A percentile compares a stretch with the other conserved stretches of the same genome.
phyloP scores from a whole-genome alignment of 2,797 vertebrate species.

The Falco columbarius region DNA sequence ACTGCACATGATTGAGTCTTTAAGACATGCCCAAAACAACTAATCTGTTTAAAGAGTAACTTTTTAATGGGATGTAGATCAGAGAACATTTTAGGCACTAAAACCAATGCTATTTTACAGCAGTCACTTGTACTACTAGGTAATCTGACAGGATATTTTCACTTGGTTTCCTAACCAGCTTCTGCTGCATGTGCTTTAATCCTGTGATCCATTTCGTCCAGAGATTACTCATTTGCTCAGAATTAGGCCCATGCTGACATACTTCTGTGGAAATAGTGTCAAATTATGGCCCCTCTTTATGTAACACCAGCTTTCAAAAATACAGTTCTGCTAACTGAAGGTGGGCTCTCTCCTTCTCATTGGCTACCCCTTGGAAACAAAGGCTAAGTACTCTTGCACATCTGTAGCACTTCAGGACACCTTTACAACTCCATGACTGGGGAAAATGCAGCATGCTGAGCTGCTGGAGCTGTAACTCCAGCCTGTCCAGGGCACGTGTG shows the following conservation, averaged over 20 bases:
- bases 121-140: neutral
- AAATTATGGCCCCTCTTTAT: neutral
- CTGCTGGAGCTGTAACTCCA: neutral
- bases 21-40: neutral
- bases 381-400: neutral
- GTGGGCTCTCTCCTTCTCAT: neutral
- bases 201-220: neutral
- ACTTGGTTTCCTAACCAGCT: neutral
- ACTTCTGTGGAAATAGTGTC: neutral
- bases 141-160: neutral
- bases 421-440: neutral
- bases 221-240: neutral
- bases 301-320: neutral
- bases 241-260: neutral
- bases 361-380: neutral
- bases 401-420: neutral
- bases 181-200: neutral
- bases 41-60: neutral
- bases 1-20: neutral
- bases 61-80: neutral
- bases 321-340: neutral
- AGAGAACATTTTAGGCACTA: neutral
- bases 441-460: fast-evolving
- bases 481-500: fast-evolving
- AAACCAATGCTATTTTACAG: neutral